These are phyloP conservation scores for Drosophila chauvacae DNA, from an alignment of 1,140 invertebrate species.

Conservation along the genomic window DNA sequence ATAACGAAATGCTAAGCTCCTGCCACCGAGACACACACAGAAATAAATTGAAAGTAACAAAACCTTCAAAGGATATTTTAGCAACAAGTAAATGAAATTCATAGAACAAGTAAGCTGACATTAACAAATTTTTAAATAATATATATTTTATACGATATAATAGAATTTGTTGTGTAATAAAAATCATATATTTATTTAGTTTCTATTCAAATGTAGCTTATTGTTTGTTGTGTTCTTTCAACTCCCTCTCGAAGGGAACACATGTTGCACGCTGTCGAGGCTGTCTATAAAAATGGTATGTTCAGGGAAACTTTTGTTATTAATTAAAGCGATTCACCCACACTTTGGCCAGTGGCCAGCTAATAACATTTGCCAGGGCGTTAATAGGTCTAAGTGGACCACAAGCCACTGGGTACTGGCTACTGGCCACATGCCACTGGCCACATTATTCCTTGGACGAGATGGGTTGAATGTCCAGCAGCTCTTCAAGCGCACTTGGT, in stretches of 20 bases:
- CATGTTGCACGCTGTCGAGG: slow-evolving; percentile 63
- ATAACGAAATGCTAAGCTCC: slow-evolving; percentile 43
- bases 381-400: slow-evolving; percentile 53
- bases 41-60: neutral
- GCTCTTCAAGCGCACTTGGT: neutral
- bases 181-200: too few species aligned
- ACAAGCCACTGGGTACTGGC: slow-evolving; percentile 15
- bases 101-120: neutral
- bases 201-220: neutral
- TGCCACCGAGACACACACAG: neutral
- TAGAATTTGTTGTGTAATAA: too few species aligned
- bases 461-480: slow-evolving; percentile 35
- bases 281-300: slow-evolving; percentile 42
- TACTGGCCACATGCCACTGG: slow-evolving; percentile 4
- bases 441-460: neutral
- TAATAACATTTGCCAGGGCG: slow-evolving; percentile 48
- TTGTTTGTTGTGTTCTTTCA: slow-evolving; percentile 6
- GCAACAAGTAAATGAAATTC: neutral
- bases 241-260: slow-evolving; percentile 41
- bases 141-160: neutral
- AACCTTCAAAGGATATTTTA: neutral
- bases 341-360: slow-evolving; percentile 1
- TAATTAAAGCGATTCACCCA: slow-evolving; percentile 59
- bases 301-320: slow-evolving; percentile 44
- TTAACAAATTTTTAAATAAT: too few species aligned